These are phyloP conservation scores for Phoebastria nigripes DNA, from an alignment of 2,797 vertebrate species.

Conservation along the genomic window DNA sequence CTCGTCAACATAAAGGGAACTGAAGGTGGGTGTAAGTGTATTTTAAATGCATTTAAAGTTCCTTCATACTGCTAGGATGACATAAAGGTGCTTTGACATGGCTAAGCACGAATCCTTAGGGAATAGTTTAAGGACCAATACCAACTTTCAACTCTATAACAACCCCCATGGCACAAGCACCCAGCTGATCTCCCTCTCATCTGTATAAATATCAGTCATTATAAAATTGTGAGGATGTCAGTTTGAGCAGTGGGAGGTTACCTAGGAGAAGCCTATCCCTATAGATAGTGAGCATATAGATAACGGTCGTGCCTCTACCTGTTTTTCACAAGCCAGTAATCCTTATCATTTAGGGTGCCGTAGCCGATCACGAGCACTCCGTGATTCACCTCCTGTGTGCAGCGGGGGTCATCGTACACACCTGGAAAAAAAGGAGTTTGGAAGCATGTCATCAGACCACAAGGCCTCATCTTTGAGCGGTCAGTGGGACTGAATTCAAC, in stretches of 20 bases:
- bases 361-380: conserved; percentile 86
- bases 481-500: background rate
- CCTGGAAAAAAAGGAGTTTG: conserved; percentile 69
- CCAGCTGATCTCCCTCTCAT: background rate
- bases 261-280: background rate
- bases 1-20: background rate
- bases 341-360: conserved; percentile 76
- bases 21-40: background rate
- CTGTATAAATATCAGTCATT: fast-evolving
- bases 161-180: background rate
- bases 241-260: background rate
- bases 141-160: fast-evolving
- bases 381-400: conserved; percentile 79
- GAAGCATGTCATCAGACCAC: background rate
- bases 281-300: fast-evolving
- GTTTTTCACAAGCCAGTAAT: conserved; percentile 95
- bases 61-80: background rate
- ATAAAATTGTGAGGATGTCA: no score
- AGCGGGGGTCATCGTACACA: conserved; percentile 82
- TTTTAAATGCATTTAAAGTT: background rate
- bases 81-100: fast-evolving
- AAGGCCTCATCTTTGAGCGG: fast-evolving
- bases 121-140: background rate
- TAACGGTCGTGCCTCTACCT: conserved; percentile 74
- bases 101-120: background rate